Conservation (phyloP, 2,888 invertebrate genomes). For the Dasypogon diadema region DNA sequence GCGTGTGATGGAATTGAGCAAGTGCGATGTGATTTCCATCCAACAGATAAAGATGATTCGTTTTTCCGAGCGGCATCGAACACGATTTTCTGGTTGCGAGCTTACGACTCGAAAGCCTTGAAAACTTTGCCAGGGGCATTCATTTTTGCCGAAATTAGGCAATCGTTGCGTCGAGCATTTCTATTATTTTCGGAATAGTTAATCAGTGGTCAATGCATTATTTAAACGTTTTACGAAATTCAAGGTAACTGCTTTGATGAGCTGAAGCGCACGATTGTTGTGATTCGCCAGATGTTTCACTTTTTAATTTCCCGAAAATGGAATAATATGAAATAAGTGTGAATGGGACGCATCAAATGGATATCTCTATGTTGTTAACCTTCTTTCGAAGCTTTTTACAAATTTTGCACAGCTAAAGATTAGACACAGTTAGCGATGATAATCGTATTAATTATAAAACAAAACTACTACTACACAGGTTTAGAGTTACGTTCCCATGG, state of each 20-base stretch:
- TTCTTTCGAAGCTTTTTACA: too few relatives aligned
- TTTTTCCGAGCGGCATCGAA: background rate
- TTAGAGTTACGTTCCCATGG: too few relatives aligned
- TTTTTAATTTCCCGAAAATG: too few relatives aligned
- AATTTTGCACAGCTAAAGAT: too few relatives aligned
- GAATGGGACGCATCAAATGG: too few relatives aligned
- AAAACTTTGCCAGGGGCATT: background rate
- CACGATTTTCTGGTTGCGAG: background rate
- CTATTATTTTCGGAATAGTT: background rate
- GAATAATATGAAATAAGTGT: too few relatives aligned
- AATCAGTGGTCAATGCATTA: background rate
- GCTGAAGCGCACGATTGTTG: too few relatives aligned
- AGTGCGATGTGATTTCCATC: background rate
- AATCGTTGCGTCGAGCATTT: background rate
- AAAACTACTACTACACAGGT: too few relatives aligned
- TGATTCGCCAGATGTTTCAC: too few relatives aligned
- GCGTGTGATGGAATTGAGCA: background rate
- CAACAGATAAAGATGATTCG: background rate
- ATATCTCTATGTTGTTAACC: too few relatives aligned
- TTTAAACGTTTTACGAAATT: background rate
- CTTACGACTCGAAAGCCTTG: background rate
- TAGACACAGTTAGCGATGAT: too few relatives aligned
- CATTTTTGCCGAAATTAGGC: background rate
- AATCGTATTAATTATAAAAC: too few relatives aligned
- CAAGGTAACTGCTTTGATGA: background rate